Evolutionary conservation across 2,888 invertebrate species (phyloP).

Genomic region (Eutolmus rufibarbis): DNA sequence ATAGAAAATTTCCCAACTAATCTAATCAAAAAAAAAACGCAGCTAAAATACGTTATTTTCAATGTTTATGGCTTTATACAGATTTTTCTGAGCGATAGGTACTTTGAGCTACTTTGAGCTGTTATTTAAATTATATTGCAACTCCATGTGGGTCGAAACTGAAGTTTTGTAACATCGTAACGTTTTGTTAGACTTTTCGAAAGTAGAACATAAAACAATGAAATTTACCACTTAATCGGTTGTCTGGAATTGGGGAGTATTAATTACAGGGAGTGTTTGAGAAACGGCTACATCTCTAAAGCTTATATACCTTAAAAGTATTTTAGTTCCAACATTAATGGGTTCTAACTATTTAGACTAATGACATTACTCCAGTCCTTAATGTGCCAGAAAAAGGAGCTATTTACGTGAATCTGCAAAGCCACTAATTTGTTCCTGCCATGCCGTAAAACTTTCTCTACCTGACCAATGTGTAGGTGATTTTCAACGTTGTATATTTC

Average conservation of each 20-base stretch:
- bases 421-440: background rate
- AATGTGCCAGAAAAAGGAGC: background rate
- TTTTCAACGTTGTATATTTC: background rate
- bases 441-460: background rate
- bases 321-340: background rate
- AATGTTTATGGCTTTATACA: too few species aligned
- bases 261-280: background rate
- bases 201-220: background rate
- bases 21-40: too few species aligned
- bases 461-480: background rate
- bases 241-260: background rate
- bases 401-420: background rate
- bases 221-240: background rate
- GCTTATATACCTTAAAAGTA: background rate
- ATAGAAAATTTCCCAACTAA: too few species aligned
- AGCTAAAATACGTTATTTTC: too few species aligned
- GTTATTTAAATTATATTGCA: too few species aligned
- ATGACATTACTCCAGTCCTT: background rate
- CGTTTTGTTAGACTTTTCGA: background rate
- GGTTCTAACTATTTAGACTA: background rate
- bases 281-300: background rate
- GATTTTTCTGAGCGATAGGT: too few species aligned
- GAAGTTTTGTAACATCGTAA: background rate
- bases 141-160: too few species aligned
- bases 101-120: too few species aligned